Percentiles rank a stretch among this genome's conserved stretches.
These are phyloP conservation scores for Ormyrus nitidulus DNA, from an alignment of 2,888 invertebrate genomes.

Conservation along the genomic window DNA sequence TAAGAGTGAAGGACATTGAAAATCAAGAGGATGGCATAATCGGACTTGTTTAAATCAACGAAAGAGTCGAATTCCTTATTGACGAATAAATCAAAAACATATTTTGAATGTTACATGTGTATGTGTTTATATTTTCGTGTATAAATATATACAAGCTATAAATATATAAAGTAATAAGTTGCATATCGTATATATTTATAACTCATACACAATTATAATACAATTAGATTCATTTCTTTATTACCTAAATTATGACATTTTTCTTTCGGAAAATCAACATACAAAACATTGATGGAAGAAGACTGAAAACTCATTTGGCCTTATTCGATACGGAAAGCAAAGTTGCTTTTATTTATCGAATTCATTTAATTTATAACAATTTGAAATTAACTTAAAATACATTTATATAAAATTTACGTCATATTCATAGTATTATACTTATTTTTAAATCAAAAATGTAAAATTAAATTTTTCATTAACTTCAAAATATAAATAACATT, in stretches of 20 bases:
- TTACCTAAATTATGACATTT: not conserved
- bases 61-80: conserved; percentile 26
- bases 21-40: conserved; percentile 8
- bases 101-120: conserved; percentile 57
- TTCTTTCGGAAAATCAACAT: not conserved
- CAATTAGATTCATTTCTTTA: conserved; percentile 55
- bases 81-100: conserved; percentile 31
- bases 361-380: too few relatives aligned
- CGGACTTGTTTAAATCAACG: not conserved
- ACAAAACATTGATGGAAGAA: too few relatives aligned
- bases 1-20: not conserved
- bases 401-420: too few relatives aligned
- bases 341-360: too few relatives aligned
- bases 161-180: conserved; percentile 58
- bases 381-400: too few relatives aligned
- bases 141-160: conserved; percentile 65
- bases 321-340: too few relatives aligned
- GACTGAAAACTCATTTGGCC: too few relatives aligned
- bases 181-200: conserved; percentile 58
- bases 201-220: conserved; percentile 59
- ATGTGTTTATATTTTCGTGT: conserved; percentile 63
- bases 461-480: too few relatives aligned
- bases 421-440: too few relatives aligned
- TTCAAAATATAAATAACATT: too few relatives aligned
- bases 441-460: too few relatives aligned